Evolutionary conservation across 2,797 vertebrate genomes (phyloP).

Genomic region (Xenops minutus): DNA sequence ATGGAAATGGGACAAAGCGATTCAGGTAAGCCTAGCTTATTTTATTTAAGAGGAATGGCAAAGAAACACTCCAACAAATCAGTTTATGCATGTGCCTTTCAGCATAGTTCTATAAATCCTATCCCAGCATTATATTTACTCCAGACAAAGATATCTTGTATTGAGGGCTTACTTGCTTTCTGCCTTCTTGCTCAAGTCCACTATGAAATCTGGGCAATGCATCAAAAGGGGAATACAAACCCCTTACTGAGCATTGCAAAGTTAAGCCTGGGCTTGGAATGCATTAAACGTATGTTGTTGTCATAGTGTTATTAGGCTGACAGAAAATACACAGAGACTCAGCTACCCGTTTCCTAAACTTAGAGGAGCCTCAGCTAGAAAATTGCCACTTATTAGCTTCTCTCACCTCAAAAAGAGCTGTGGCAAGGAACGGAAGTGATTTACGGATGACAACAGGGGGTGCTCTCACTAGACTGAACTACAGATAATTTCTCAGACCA

Average conservation of each 20-base stretch:
- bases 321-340: constrained; percentile 65
- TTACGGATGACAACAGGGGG: constrained; percentile 82
- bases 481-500: constrained; percentile 78
- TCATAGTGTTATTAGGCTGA: constrained; percentile 68
- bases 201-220: constrained; percentile 30
- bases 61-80: not conserved
- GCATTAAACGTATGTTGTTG: constrained; percentile 67
- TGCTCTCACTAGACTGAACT: constrained; percentile 81
- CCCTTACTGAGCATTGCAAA: constrained; percentile 45
- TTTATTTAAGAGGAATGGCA: constrained; percentile 6
- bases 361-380: constrained; percentile 70
- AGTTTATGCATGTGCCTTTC: constrained; percentile 5
- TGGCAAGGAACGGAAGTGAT: constrained; percentile 79
- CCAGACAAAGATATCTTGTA: constrained; percentile 1
- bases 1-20: not conserved
- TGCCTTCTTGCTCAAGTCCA: not conserved
- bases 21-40: not conserved
- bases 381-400: constrained; percentile 82
- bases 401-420: constrained; percentile 82
- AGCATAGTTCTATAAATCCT: constrained; percentile 16
- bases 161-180: constrained; percentile 5
- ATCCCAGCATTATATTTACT: not conserved
- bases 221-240: constrained; percentile 23
- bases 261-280: constrained; percentile 57
- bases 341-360: constrained; percentile 68